Evolutionary conservation across 2,888 invertebrate genomes (phyloP).

Genomic region (Belgica antarctica): DNA sequence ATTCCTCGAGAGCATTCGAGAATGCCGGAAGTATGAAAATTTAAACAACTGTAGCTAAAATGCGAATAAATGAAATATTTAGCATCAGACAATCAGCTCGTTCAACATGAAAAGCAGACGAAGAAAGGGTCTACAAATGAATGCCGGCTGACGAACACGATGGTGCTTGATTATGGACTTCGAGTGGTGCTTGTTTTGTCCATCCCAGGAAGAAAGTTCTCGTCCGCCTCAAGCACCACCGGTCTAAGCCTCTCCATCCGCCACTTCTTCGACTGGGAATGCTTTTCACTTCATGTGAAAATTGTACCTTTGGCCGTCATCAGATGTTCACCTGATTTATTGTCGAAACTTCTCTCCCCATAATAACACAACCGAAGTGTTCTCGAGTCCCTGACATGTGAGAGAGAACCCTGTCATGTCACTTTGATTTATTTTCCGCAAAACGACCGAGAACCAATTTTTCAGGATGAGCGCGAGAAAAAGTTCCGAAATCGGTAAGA

Average conservation of each 20-base stretch:
- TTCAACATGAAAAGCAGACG: neutral
- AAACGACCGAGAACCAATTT: neutral
- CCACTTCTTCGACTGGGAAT: too few relatives aligned
- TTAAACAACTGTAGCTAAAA: constrained; percentile 35
- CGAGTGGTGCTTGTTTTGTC: neutral
- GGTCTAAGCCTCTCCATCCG: too few relatives aligned
- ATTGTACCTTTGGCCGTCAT: neutral
- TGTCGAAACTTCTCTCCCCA: neutral
- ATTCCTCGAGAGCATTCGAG: constrained; percentile 32
- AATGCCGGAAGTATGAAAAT: constrained; percentile 43
- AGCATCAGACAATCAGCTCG: neutral
- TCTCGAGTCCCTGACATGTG: neutral
- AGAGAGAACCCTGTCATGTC: neutral
- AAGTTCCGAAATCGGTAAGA: neutral
- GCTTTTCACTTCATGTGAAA: neutral
- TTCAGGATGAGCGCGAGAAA: neutral
- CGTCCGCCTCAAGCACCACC: too few relatives aligned
- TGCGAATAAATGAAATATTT: constrained; percentile 35
- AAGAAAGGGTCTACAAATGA: neutral
- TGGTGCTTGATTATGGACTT: neutral
- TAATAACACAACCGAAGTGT: neutral
- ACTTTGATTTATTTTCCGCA: constrained; percentile 13
- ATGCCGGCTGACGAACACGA: neutral
- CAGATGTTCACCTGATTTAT: neutral
- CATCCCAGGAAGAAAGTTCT: neutral